Base-by-base conservation (phyloP, 2,888 invertebrate genomes). In the Polietes domitor region DNA sequence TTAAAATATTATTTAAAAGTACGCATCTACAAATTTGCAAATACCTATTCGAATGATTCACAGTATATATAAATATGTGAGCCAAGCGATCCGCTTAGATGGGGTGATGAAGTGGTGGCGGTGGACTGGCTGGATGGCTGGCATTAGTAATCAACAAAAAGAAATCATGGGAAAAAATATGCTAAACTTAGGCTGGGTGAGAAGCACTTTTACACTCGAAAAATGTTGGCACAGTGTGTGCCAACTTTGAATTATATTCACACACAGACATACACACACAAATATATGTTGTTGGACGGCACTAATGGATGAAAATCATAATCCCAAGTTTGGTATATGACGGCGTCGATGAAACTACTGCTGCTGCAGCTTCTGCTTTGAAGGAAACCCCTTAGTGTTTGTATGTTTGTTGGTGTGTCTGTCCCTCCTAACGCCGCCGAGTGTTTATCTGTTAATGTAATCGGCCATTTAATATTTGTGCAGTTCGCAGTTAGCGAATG, bases 211-310 rank as follows among this genome's bases (percentile, higher is more conserved):
- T 75, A 78, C 84, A 84, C 84, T 76, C 71, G 50, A 81, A 50
- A 72, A 80, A 70, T 68, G 71, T 84, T 84, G 83, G 83, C 83
- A 81, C 65, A 72, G 65, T 72, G 53, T 73, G 72, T 73, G 61
- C 73, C 73, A 78, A 78, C 37, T 72, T 55, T 63, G 61, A 81
- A 80, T 72, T 74, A 28, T 21, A 72, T 17, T 47, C 47, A 26
- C 70, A 53, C 68, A 55, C 71, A 65, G 47, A 72, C 50, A 47
- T 76, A n/a, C 7, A 63, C 61, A 63, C 61, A 50, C 43, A n/a
- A 6, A 63, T 73, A 53, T 71, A 50, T 28, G 19, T 41, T 53
- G 19, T 26, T 70, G 50, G 41, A 63, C 19, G 24, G 19, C 12
- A 10, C 70, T 61, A 76, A 76, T 68, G 72, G 41, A 58, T 76